Evolutionary conservation across 2,888 invertebrate genomes (phyloP).

Genomic region (Parnassius apollo): DNA sequence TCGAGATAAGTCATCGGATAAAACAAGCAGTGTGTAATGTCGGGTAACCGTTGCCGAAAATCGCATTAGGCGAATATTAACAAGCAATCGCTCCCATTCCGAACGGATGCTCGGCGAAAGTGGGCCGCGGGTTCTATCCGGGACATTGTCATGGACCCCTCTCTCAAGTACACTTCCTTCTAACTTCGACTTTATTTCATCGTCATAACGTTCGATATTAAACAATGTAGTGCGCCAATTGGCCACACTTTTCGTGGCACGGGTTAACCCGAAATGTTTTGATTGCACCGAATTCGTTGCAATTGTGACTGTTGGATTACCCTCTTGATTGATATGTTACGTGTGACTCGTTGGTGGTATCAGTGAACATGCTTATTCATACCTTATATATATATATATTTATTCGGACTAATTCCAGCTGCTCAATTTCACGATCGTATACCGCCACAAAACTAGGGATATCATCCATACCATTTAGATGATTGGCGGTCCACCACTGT

Average conservation of each 20-base stretch:
- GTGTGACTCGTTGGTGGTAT: conserved; percentile 10
- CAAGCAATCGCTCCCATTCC: conserved; percentile 51
- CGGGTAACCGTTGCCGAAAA: conserved; percentile 45
- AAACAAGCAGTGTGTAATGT: conserved; percentile 19
- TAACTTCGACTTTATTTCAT: conserved; percentile 4
- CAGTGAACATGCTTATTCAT: background rate
- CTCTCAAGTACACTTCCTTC: background rate
- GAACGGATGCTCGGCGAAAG: conserved; percentile 56
- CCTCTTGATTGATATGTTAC: conserved; percentile 15
- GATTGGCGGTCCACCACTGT: too few species aligned
- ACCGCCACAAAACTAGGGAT: too few species aligned
- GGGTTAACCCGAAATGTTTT: conserved; percentile 37
- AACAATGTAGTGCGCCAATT: conserved; percentile 1
- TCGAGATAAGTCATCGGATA: conserved; percentile 25
- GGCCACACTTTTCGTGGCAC: conserved; percentile 34
- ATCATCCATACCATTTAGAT: too few species aligned
- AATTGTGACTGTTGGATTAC: conserved; percentile 29
- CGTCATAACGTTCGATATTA: background rate
- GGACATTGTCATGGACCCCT: conserved; percentile 31
- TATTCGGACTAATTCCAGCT: background rate
- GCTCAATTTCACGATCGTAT: too few species aligned
- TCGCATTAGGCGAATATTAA: conserved; percentile 57
- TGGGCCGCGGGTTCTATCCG: conserved; percentile 44
- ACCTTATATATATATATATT: background rate
- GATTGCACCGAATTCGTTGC: conserved; percentile 35